Percentiles rank a stretch among this genome's conserved stretches.
Conservation (phyloP, 2,113 vertebrate genomes). For the Leiothrix lutea region DNA sequence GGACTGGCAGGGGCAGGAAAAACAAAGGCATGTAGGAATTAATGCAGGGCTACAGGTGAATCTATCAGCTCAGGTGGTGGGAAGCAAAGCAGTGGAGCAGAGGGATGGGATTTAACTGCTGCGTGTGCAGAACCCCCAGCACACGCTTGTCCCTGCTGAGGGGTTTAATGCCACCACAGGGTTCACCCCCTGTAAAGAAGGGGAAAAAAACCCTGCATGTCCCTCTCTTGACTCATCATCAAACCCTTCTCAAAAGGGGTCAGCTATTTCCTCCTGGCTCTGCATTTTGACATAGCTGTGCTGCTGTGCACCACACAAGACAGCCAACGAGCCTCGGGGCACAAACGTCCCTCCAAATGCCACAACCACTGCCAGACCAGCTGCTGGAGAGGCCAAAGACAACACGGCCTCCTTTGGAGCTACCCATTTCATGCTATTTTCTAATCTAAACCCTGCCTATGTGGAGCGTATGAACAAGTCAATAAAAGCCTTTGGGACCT, state of each 20-base stretch:
- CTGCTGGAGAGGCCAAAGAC: not conserved
- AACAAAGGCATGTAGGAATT: rapidly evolving
- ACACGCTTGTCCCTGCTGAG: rapidly evolving
- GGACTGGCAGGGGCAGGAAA: not conserved
- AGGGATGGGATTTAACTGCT: not conserved
- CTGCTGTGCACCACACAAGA: not conserved
- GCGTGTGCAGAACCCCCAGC: not conserved
- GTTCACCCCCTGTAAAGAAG: rapidly evolving
- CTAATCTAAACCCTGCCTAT: not conserved
- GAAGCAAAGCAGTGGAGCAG: not conserved
- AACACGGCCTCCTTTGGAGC: not conserved
- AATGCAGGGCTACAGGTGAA: not conserved
- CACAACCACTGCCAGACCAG: not conserved
- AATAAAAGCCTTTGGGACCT: not conserved
- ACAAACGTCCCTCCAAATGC: rapidly evolving
- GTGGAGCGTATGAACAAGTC: not conserved
- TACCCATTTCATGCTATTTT: not conserved
- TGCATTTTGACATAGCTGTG: rapidly evolving
- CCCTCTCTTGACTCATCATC: not conserved
- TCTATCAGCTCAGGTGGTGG: not conserved
- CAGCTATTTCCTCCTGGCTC: not conserved
- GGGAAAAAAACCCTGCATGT: not conserved
- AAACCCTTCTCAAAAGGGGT: not conserved
- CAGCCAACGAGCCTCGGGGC: not conserved
- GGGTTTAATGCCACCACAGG: rapidly evolving